These are phyloP conservation scores for Belgica antarctica DNA, from an alignment of 2,888 invertebrate genomes.

Conservation along the genomic window DNA sequence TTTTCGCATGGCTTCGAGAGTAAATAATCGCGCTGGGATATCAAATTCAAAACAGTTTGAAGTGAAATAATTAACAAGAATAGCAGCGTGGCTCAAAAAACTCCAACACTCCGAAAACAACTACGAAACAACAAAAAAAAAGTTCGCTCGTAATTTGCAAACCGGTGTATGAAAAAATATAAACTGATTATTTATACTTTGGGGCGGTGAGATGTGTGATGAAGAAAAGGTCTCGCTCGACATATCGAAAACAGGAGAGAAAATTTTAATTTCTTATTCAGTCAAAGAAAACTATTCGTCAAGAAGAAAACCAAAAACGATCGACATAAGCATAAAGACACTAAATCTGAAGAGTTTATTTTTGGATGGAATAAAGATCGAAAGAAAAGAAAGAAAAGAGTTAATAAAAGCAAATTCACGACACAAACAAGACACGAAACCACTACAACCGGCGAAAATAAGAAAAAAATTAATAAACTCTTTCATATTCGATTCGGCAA, in stretches of 20 bases:
- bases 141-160: constrained; percentile 26
- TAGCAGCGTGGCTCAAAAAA: background rate
- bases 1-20: constrained; percentile 3
- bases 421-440: background rate
- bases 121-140: background rate
- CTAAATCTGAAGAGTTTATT: background rate
- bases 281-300: background rate
- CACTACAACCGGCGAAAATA: constrained; percentile 38
- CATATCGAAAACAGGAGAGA: background rate
- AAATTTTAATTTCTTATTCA: too few relatives aligned
- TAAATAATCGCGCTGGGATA: background rate
- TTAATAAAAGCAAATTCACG: too few relatives aligned
- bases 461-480: constrained; percentile 19
- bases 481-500: constrained; percentile 32
- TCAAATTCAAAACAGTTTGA: background rate
- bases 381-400: too few relatives aligned
- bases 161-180: constrained; percentile 40
- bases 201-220: constrained; percentile 23
- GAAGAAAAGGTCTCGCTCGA: constrained; percentile 21
- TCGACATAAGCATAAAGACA: constrained; percentile 32
- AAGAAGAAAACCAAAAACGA: constrained; percentile 26
- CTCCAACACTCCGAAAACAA: constrained; percentile 24
- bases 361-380: constrained; percentile 2
- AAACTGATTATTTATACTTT: constrained; percentile 39
- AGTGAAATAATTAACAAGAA: constrained; percentile 26